Conservation (phyloP, 1,140 invertebrate genomes). For the Oryctes rhinoceros region DNA sequence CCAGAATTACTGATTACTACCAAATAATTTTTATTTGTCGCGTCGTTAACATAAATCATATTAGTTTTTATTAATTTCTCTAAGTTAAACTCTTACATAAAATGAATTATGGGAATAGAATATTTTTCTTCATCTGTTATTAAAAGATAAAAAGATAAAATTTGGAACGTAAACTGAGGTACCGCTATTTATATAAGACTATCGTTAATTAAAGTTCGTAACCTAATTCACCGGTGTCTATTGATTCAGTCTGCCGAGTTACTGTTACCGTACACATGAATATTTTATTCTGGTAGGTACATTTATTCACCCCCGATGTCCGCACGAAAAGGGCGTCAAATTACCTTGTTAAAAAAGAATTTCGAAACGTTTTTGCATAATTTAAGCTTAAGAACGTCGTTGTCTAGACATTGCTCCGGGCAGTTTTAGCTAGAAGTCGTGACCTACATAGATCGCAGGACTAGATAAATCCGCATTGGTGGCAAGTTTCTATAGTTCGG, state of each 20-base stretch:
- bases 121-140: too few species aligned
- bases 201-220: background rate
- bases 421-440: background rate
- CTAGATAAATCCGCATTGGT: slow-evolving; percentile 28
- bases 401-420: slow-evolving; percentile 25
- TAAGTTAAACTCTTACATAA: too few species aligned
- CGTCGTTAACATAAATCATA: too few species aligned
- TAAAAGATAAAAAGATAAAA: too few species aligned
- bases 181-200: too few species aligned
- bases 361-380: slow-evolving; percentile 24
- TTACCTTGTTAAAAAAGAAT: slow-evolving; percentile 4
- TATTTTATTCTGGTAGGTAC: background rate
- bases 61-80: too few species aligned
- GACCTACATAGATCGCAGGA: slow-evolving; percentile 13
- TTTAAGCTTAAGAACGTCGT: background rate
- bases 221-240: background rate
- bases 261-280: background rate
- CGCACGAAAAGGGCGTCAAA: background rate
- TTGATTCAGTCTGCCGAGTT: background rate
- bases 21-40: too few species aligned
- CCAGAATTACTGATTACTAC: too few species aligned
- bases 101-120: too few species aligned
- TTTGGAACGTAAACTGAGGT: too few species aligned
- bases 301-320: background rate
- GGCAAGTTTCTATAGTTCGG: background rate